Evolutionary conservation across 2,113 vertebrate genomes (phyloP), one percentile per base, ranked within the genome.

Genomic region (Rhabdornis inornatus): DNA sequence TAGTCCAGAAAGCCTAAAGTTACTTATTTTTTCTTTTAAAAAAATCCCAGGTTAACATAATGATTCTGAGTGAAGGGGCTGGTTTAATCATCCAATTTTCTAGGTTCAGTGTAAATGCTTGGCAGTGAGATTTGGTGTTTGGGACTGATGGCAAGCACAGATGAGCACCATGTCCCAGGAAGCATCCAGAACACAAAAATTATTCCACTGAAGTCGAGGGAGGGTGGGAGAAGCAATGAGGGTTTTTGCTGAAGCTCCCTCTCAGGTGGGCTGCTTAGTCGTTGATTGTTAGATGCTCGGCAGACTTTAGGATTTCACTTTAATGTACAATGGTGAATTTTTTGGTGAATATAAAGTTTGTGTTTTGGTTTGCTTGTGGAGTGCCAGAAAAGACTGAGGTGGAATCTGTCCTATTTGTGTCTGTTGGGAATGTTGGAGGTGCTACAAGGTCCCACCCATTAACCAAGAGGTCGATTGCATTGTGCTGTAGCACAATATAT

Each of bases 381-480:
- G 17, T 11, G 11, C 40, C 50, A 83, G 28, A 11, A 68, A 63
- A 70, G 47, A 22, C 0, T 49, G 57, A 63, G 42, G 23, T 42
- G 49, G 63, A 81, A 49, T 77, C 40, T 49, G 20, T 57, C 28
- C 1, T 21, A 6, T 10, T 60, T 11, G 21, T 31, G 27, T 86
- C 35, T 82, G 22, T 14, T 79, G 31, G 50, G 50, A 40, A 39
- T 84, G 59, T 52, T 87, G 60, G 74, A 64, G 44, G 55, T 60
- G 72, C 31, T 39, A 18, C 27, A 76, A 60, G 27, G 49, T 87
- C 28, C 37, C 19, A 30, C 33, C 59, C 33, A 10, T 55, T 82
- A 71, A 56, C 2, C 4, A 56, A 49, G 22, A 27, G 6, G 10
- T 30, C 0, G 0, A 2, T 42, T 25, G 10, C 89, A 2, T 42